Conservation (phyloP, 2,797 vertebrate species). For the Cyprinodon diabolis region DNA sequence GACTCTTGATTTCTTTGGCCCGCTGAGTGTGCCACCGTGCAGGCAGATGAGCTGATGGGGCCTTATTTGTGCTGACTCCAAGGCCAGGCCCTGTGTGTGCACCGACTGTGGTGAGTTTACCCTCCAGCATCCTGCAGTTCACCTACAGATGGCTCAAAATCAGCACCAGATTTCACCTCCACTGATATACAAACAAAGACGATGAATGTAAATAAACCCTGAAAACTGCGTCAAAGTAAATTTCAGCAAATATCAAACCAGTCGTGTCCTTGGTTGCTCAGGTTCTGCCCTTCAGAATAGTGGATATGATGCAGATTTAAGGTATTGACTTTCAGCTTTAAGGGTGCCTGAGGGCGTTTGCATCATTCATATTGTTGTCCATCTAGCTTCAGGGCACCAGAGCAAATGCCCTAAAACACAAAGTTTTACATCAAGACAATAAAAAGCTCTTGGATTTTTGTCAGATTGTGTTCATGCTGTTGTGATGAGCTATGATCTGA, state of each 20-base stretch:
- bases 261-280: conserved; percentile 11
- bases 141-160: conserved; percentile 69
- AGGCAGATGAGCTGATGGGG: conserved; percentile 63
- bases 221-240: background rate
- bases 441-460: background rate
- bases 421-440: conserved; percentile 12
- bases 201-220: background rate
- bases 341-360: conserved; percentile 33
- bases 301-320: conserved; percentile 14
- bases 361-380: conserved; percentile 15
- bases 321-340: conserved; percentile 27
- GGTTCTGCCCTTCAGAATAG: background rate
- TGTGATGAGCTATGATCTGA: background rate
- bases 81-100: conserved; percentile 54
- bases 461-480: conserved; percentile 5
- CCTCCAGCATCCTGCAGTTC: conserved; percentile 64
- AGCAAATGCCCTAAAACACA: background rate
- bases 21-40: conserved; percentile 45
- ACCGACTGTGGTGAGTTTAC: conserved; percentile 51
- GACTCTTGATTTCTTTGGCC: conserved; percentile 44
- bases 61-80: conserved; percentile 77
- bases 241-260: background rate
- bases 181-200: conserved; percentile 36
- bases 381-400: conserved; percentile 9
- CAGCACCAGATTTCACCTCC: conserved; percentile 57